phyloP scores from a whole-genome alignment of 2,888 invertebrate species.

The Troglohyphantes excavatus region DNA sequence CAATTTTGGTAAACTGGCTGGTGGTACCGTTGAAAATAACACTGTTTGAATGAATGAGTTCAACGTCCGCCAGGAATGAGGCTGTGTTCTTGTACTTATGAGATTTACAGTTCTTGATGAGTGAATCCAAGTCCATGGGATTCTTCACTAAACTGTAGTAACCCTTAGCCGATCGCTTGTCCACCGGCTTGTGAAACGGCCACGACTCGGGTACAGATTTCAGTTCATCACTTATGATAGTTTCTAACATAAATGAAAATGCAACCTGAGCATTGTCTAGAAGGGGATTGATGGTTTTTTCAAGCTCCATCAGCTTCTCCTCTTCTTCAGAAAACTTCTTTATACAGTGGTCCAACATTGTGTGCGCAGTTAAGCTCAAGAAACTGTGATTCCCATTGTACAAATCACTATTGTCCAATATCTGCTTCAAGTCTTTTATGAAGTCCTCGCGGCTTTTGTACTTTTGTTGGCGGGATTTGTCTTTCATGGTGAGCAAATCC shows the following conservation, averaged over 20 bases:
- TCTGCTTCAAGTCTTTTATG: slow-evolving; percentile 95
- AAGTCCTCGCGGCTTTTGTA: slow-evolving; percentile 98
- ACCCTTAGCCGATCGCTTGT: slow-evolving; percentile 96
- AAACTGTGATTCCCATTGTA: slow-evolving; percentile 95
- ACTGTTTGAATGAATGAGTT: slow-evolving; percentile 94
- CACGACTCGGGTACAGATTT: slow-evolving; percentile 95
- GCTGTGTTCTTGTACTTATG: slow-evolving; percentile 95
- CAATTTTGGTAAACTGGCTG: slow-evolving; percentile 92
- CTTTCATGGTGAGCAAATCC: slow-evolving; percentile 97
- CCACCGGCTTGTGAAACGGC: slow-evolving; percentile 98
- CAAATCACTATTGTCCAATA: slow-evolving; percentile 95
- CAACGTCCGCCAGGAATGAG: slow-evolving; percentile 94
- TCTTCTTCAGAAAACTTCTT: slow-evolving; percentile 95
- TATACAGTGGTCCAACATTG: slow-evolving; percentile 94
- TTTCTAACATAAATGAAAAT: slow-evolving; percentile 94
- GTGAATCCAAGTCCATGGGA: slow-evolving; percentile 97
- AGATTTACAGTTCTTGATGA: slow-evolving; percentile 86
- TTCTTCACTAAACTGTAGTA: slow-evolving; percentile 95
- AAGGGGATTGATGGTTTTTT: slow-evolving; percentile 98
- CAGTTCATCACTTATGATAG: slow-evolving; percentile 91
- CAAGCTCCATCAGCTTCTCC: slow-evolving; percentile 95
- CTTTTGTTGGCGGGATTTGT: slow-evolving; percentile 92
- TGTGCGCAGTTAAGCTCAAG: slow-evolving; percentile 92
- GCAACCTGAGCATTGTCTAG: slow-evolving; percentile 98
- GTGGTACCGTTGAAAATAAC: slow-evolving; percentile 94